Evolutionary conservation across 2,888 invertebrate genomes (phyloP), one percentile per base, ranked within the genome.

Genomic region (Ophraella communa): DNA sequence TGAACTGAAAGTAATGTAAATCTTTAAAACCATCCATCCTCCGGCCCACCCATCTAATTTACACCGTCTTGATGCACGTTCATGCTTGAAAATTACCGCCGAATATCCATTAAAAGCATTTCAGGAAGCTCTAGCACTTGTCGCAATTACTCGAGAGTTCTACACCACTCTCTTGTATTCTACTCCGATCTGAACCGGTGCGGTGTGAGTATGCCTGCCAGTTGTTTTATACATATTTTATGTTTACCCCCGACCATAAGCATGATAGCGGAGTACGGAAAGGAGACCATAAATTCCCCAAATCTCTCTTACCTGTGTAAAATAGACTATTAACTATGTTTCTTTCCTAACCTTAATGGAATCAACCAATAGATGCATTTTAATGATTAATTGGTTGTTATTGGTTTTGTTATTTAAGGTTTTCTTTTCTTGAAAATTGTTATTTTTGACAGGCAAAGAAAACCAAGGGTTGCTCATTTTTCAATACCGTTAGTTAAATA

Each of bases 151-250:
- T 64, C 56, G 47, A 10, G 33, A 47, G 42, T 66, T 54, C 64
- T 45, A 58, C 60, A 60, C 64, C 42, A 56, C 64, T 44, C 64
- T 56, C 17, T 17, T 14, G 7, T 14, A 14, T 42, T 55, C 55
- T 44, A 33, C 51, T 60, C 60, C 27, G 52, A 60, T 60, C 52
- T 60, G 60, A 52, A 60, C 60, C 60, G 60, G 52, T 14, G n/a
- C n/a, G n/a, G n/a, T n/a, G n/a, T n/a, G n/a, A n/a, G 51, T 56
- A 21, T 60, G 44, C 44, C 30, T 52, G 54, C 42, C 49, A 54
- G 54, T 61, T 65, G 65, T 61, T 61, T 57, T 61, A 65, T 65
- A 65, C 65, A 65, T 65, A 65, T 65, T 65, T 65, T 65, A 65
- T 65, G 65, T 65, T 56, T 62, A 45, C 61, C 47, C 18, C 39